Base-by-base conservation (phyloP, 2,888 invertebrate genomes). In the Sepiola atlantica region DNA sequence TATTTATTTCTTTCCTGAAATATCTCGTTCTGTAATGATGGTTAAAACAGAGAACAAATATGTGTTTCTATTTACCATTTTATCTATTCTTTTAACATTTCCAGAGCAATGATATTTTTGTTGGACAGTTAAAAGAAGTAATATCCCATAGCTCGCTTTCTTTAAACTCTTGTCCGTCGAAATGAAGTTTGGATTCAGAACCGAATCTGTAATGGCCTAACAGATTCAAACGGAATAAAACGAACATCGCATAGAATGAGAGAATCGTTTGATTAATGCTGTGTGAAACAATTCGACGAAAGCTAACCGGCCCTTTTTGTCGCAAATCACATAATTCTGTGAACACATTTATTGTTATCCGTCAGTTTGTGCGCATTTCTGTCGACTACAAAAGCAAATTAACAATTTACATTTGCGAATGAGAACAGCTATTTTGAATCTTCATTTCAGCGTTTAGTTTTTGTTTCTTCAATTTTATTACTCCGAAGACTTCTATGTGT, bases 331-430 rank as follows among this genome's bases (percentile, higher is more conserved):
- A 28, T 92, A 92, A 54, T 55, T 92, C 55, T 14, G 45, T 92
- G 92, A 92, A 55, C 35, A 32, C n/a, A 77, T 77, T 77, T n/a
- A 77, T n/a, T 77, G 77, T 77, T n/a, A 77, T 77, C n/a, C n/a
- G n/a, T n/a, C 77, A 77, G n/a, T 77, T 32, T 77, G 14, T 77
- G n/a, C n/a, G 77, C n/a, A 77, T 32, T n/a, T 16, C 77, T 16
- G 77, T n/a, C n/a, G 21, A 32, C n/a, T 77, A n/a, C n/a, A 32
- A 77, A 77, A 32, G n/a, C n/a, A 77, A 77, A 77, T 4, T n/a
- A 77, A 77, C n/a, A 77, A 77, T n/a, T 77, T 77, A 18, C 77
- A 77, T n/a, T n/a, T n/a, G 32, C n/a, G 16, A 77, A 3, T n/a
- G 32, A n/a, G 32, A 77, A 77, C 1, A n/a, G n/a, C n/a, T 3